Evolutionary conservation across 2,797 vertebrate species (phyloP).

Genomic region (Sylvilagus floridanus): DNA sequence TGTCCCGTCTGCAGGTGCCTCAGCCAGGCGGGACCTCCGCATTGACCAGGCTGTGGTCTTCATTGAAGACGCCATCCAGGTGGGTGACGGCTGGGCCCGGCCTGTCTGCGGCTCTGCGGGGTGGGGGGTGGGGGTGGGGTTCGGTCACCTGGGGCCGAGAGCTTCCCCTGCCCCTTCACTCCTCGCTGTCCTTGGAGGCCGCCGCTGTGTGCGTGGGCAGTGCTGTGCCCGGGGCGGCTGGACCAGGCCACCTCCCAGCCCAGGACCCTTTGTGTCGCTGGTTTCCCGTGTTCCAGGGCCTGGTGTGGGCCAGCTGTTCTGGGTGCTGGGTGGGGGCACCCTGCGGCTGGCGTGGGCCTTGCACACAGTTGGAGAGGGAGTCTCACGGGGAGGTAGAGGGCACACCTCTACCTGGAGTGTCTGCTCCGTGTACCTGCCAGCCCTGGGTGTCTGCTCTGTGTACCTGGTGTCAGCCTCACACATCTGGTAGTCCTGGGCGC

Average conservation of each 20-base stretch:
- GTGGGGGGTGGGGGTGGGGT: accelerated
- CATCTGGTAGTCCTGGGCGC: too few relatives aligned
- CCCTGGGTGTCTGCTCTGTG: too few relatives aligned
- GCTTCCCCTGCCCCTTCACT: not conserved
- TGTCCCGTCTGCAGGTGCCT: constrained; percentile 66
- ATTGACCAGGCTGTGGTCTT: constrained; percentile 95
- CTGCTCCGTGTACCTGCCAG: too few relatives aligned
- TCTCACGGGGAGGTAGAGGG: not conserved
- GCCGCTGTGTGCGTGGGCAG: not conserved
- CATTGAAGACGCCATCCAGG: constrained; percentile 97
- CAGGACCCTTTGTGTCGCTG: not conserved
- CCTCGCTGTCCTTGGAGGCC: not conserved
- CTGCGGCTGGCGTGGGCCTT: not conserved
- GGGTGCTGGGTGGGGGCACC: not conserved
- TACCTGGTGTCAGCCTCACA: too few relatives aligned
- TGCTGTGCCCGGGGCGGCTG: too few relatives aligned
- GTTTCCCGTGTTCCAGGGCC: accelerated
- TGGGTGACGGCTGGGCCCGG: constrained; percentile 72
- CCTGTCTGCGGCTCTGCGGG: not conserved
- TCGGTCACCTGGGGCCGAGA: accelerated
- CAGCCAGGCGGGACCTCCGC: constrained; percentile 85
- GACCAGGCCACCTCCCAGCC: not conserved
- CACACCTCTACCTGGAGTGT: not conserved
- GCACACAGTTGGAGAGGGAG: not conserved
- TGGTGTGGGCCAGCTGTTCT: not conserved